Conservation (phyloP, 1,140 invertebrate genomes). For the Pissodes strobi region DNA sequence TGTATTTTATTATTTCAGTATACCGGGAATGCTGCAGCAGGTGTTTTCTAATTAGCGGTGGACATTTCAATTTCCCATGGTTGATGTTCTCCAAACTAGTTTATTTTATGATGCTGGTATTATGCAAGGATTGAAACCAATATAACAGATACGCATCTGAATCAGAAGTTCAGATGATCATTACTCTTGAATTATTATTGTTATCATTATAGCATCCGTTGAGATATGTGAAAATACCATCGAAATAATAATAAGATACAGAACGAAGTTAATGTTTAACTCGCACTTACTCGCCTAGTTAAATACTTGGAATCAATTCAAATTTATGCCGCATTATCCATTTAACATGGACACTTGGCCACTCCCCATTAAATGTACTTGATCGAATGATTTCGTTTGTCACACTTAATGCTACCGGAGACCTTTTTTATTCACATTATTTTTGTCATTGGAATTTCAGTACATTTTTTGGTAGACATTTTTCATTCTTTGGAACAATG, state of each 20-base stretch:
- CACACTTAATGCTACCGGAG: neutral
- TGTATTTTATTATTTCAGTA: constrained; percentile 12
- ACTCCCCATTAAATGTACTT: constrained; percentile 2
- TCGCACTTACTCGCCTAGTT: neutral
- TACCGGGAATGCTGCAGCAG: constrained; percentile 4
- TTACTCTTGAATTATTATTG: too few relatives aligned
- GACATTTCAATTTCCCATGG: constrained; percentile 16
- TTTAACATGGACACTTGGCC: neutral
- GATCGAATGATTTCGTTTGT: neutral
- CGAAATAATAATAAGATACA: too few relatives aligned
- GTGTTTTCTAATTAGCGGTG: constrained; percentile 13
- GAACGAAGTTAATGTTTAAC: too few relatives aligned
- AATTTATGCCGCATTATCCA: neutral
- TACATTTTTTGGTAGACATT: too few relatives aligned
- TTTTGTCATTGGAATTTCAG: neutral
- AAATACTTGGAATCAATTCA: too few relatives aligned
- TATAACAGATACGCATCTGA: too few relatives aligned
- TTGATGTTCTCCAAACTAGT: neutral
- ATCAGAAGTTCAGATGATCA: too few relatives aligned
- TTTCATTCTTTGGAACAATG: too few relatives aligned
- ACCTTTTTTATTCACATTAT: neutral
- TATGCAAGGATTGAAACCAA: too few relatives aligned
- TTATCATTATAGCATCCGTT: too few relatives aligned
- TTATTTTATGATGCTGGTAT: too few relatives aligned
- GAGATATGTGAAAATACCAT: too few relatives aligned